A percentile compares a stretch with the other conserved stretches of the same genome.
These are phyloP conservation scores for Kuschelorhynchus macadamiae DNA, from an alignment of 2,888 invertebrate species.

Conservation along the genomic window DNA sequence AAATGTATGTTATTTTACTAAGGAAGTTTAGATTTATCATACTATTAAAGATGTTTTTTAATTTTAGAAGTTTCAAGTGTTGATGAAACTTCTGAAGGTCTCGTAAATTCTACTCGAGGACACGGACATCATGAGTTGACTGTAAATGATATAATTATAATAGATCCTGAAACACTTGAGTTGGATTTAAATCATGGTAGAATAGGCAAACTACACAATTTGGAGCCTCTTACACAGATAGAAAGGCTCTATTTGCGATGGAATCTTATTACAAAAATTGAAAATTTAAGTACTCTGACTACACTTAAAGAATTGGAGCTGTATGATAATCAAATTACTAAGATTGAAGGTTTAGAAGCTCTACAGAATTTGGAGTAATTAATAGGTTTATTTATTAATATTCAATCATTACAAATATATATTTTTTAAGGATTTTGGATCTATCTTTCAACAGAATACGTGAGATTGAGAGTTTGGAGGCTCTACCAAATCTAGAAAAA, in stretches of 20 bases:
- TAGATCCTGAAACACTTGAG: constrained; percentile 78
- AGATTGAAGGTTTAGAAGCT: constrained; percentile 90
- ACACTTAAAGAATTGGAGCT: constrained; percentile 91
- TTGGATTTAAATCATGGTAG: constrained; percentile 93
- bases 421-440: constrained; percentile 83
- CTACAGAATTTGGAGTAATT: constrained; percentile 91
- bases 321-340: constrained; percentile 96
- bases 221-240: constrained; percentile 82
- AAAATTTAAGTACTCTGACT: constrained; percentile 83
- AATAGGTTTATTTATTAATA: not conserved
- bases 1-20: too few species aligned
- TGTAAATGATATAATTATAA: constrained; percentile 75
- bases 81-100: constrained; percentile 6
- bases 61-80: constrained; percentile 2
- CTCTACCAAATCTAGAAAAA: constrained; percentile 82
- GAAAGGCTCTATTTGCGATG: constrained; percentile 90
- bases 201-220: constrained; percentile 86
- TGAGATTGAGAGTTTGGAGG: constrained; percentile 86
- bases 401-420: constrained; percentile 3
- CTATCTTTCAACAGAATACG: constrained; percentile 95
- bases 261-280: constrained; percentile 96
- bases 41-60: not conserved
- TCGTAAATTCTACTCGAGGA: constrained; percentile 5
- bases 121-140: constrained; percentile 55
- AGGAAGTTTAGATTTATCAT: not conserved